Base-by-base conservation (phyloP, 2,888 invertebrate genomes). In the Maniola hyperantus region DNA sequence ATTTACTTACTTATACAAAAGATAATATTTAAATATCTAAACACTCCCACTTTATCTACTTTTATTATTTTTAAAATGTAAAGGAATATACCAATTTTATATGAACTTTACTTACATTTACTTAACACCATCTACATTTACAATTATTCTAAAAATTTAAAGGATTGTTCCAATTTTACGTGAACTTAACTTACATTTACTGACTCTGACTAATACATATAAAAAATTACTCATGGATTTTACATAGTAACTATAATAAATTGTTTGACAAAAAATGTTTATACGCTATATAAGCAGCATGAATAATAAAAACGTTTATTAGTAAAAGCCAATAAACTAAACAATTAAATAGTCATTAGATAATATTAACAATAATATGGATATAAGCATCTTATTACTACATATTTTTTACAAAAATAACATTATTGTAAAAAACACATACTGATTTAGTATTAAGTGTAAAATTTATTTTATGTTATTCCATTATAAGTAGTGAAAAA, bases 341-440 rank as follows among this genome's bases (percentile, higher is more conserved):
- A 50, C 46, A 59, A 46, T 20, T 42, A 39, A 53, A 62, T 62
- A 62, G 53, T 53, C 53, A 62, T 62, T 62, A 62, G 53, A n/a
- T 53, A 36, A 26, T 26, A n/a, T 42, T 42, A 53, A 15, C 60
- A 36, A 50, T 60, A n/a, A 34, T 33, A 11, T 34, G 10, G 5
- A 18, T 11, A 26, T 33, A 44, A 46, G 44, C 6, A 13, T 42
- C 42, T 42, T 46, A 46, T 7, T 2, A 26, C 4, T 26, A 26
- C 26, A 26, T 36, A 5, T 36, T 48, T 34, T 48, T 60, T 42
- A 42, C 42, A 54, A 0, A 10, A 48, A 48, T 48, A 54, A 13
- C 26, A 33, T 34, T 59, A 26, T 20, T 18, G n/a, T 53, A 33
- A 42, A 53, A 26, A 10, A 15, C 10, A 62, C 50, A 33, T 44